Conservation (phyloP, 2,797 vertebrate genomes). For the Etheostoma perlongum region DNA sequence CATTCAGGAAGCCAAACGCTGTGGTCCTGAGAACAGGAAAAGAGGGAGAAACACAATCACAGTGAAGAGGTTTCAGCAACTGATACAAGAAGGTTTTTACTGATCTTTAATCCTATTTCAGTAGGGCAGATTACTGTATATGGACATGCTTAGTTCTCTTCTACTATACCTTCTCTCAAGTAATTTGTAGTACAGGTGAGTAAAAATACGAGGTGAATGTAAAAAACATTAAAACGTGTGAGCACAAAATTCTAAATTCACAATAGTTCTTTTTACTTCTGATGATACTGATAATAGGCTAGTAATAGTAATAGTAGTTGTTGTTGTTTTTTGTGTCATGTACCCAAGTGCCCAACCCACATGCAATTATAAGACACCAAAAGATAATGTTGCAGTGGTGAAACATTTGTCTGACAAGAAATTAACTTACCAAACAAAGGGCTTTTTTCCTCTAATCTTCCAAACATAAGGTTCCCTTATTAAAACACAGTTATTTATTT, state of each 20-base stretch:
- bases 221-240: neutral
- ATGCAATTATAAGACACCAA: neutral
- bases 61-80: neutral
- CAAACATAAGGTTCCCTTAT: neutral
- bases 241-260: neutral
- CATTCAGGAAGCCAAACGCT: constrained; percentile 96
- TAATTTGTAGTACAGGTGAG: neutral
- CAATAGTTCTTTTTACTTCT: neutral
- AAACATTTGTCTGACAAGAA: too few species aligned
- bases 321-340: neutral
- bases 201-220: neutral
- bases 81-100: neutral
- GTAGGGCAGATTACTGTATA: neutral
- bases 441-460: neutral
- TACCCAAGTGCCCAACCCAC: neutral
- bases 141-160: neutral
- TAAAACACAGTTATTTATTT: neutral
- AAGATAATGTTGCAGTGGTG: too few species aligned
- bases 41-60: constrained; percentile 13
- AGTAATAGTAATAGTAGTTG: neutral
- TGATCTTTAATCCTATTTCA: neutral
- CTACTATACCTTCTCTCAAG: neutral
- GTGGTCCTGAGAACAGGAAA: constrained; percentile 86
- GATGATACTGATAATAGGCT: neutral
- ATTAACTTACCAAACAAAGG: too few species aligned